A percentile compares a stretch with the other conserved stretches of the same genome.
Conservation (phyloP, 2,797 vertebrate genomes). For the Erpetoichthys calabaricus region DNA sequence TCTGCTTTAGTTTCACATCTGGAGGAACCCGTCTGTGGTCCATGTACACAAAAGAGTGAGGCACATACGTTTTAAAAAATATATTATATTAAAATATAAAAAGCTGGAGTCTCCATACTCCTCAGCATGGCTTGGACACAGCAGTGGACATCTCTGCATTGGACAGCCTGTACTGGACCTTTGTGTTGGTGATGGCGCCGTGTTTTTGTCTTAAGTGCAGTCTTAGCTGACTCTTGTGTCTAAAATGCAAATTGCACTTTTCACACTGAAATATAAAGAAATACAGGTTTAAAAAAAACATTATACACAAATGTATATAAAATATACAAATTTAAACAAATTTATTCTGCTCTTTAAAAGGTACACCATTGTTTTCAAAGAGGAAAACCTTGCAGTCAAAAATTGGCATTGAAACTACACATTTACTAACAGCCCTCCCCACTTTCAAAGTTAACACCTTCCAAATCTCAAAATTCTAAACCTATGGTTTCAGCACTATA, state of each 20-base stretch:
- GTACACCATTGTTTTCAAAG: too few relatives aligned
- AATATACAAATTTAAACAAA: not conserved
- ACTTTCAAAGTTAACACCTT: too few relatives aligned
- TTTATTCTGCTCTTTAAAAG: too few relatives aligned
- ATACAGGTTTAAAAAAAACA: constrained; percentile 3
- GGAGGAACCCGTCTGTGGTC: constrained; percentile 55
- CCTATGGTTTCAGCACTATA: too few relatives aligned
- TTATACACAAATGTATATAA: not conserved
- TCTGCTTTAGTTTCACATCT: constrained; percentile 59
- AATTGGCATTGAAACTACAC: too few relatives aligned
- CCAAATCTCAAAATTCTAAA: too few relatives aligned
- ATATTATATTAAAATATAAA: constrained; percentile 47
- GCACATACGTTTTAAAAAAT: constrained; percentile 61
- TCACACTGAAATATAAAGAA: constrained; percentile 63
- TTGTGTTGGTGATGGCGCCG: constrained; percentile 97
- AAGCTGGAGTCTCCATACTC: constrained; percentile 31
- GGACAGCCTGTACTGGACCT: constrained; percentile 88
- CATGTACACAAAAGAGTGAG: constrained; percentile 58
- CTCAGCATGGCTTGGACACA: constrained; percentile 79
- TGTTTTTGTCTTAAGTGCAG: constrained; percentile 95
- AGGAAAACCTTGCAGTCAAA: too few relatives aligned
- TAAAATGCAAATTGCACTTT: constrained; percentile 98
- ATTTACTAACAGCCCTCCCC: too few relatives aligned
- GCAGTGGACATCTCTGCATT: constrained; percentile 65
- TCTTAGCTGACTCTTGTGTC: constrained; percentile 95